Conservation (phyloP, 2,113 vertebrate genomes). For the Tyrannus savana region DNA sequence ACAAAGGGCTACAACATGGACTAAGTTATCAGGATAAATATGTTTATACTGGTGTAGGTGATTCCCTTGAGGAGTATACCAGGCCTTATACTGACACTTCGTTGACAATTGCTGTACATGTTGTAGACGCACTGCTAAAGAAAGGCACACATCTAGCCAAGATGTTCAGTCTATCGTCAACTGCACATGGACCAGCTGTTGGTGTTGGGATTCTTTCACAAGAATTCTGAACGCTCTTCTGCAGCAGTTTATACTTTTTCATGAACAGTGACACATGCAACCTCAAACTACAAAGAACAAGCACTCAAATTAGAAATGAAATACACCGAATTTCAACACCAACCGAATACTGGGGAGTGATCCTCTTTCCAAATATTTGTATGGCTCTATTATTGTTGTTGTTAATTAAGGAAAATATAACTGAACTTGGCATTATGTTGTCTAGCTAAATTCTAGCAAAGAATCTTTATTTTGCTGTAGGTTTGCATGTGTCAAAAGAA, state of each 20-base stretch:
- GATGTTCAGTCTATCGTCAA: neutral
- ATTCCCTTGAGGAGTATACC: neutral
- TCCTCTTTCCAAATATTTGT: constrained; percentile 31
- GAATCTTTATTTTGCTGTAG: constrained; percentile 48
- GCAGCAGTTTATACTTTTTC: constrained; percentile 13
- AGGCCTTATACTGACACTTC: neutral
- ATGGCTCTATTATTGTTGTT: constrained; percentile 10
- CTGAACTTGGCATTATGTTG: neutral
- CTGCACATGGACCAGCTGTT: neutral
- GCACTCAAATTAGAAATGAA: constrained; percentile 51
- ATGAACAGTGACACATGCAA: neutral
- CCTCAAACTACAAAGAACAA: constrained; percentile 35
- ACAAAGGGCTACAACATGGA: neutral
- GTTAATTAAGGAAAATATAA: constrained; percentile 55
- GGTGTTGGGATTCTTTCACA: neutral
- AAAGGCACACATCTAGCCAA: neutral
- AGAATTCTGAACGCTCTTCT: constrained; percentile 12
- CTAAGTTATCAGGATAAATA: constrained; percentile 3
- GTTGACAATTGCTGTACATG: neutral
- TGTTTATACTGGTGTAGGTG: neutral
- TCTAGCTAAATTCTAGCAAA: neutral
- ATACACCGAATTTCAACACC: constrained; percentile 20
- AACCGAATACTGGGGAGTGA: neutral
- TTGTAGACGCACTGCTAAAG: neutral
- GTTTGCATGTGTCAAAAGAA: neutral